These are phyloP conservation scores for Periophthalmus modestus DNA, from an alignment of 2,113 vertebrate genomes.

Conservation along the genomic window DNA sequence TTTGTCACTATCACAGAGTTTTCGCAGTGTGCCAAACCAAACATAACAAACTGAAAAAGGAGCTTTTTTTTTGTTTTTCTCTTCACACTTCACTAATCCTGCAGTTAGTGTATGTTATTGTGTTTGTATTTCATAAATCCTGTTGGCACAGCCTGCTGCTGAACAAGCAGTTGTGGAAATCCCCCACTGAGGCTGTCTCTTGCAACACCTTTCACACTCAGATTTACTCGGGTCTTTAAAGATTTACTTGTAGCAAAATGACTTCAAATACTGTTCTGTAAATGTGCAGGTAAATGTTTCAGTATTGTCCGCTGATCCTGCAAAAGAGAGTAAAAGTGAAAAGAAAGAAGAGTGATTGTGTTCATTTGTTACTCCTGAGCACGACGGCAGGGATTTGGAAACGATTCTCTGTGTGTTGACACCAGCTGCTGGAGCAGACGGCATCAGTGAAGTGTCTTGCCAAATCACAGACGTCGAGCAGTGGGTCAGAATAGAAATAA, in stretches of 20 bases:
- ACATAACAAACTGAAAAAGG: slow-evolving; percentile 1
- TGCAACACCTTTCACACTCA: slow-evolving; percentile 20
- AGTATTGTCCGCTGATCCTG: not conserved
- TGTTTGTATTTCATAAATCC: slow-evolving; percentile 24
- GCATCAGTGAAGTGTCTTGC: not conserved
- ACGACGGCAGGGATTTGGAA: not conserved
- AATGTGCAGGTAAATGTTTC: not conserved
- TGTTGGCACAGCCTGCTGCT: slow-evolving; percentile 25
- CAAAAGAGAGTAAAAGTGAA: not conserved
- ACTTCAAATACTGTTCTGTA: not conserved
- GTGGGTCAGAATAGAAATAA: not conserved
- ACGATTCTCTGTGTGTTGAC: not conserved
- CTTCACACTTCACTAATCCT: slow-evolving; percentile 1
- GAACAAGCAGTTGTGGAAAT: slow-evolving; percentile 51
- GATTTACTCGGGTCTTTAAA: not conserved
- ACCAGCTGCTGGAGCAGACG: not conserved
- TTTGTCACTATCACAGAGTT: not conserved
- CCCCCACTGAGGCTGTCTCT: slow-evolving; percentile 28
- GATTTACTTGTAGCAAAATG: not conserved
- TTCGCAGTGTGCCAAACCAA: not conserved
- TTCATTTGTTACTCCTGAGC: not conserved
- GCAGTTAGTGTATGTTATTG: slow-evolving; percentile 7
- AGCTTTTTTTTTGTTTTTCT: not conserved
- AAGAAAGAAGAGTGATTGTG: not conserved
- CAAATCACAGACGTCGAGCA: not conserved